These are phyloP conservation scores for Megathymus violae DNA, from an alignment of 1,140 invertebrate species.

Conservation along the genomic window DNA sequence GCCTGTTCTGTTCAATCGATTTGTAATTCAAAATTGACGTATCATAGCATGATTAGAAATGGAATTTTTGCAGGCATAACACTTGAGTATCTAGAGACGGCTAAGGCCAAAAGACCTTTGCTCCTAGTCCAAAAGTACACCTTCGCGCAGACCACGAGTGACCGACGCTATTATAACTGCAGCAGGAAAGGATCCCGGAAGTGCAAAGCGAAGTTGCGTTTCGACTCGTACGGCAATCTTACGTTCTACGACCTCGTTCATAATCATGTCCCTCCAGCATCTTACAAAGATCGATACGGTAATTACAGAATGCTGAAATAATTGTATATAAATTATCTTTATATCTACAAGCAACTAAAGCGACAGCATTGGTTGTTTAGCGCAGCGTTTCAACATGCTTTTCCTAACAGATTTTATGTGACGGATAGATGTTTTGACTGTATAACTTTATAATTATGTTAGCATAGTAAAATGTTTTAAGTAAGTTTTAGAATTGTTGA, in stretches of 20 bases:
- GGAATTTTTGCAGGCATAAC: slow-evolving; percentile 42
- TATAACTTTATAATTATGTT: too few relatives aligned
- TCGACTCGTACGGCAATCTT: slow-evolving; percentile 46
- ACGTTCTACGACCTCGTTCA: slow-evolving; percentile 48
- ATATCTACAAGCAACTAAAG: too few relatives aligned
- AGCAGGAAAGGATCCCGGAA: slow-evolving; percentile 49
- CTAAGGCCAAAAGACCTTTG: slow-evolving; percentile 47
- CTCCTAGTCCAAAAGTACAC: slow-evolving; percentile 51
- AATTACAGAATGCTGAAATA: slow-evolving; percentile 44
- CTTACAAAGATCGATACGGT: slow-evolving; percentile 42
- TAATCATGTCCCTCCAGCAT: slow-evolving; percentile 49
- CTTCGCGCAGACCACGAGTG: slow-evolving; percentile 60
- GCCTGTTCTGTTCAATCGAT: too few relatives aligned
- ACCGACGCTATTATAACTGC: slow-evolving; percentile 63
- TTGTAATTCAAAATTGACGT: too few relatives aligned
- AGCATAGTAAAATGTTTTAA: too few relatives aligned
- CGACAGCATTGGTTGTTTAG: too few relatives aligned
- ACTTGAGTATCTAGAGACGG: slow-evolving; percentile 45
- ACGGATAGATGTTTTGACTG: too few relatives aligned
- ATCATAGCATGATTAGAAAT: too few relatives aligned
- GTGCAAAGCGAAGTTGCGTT: slow-evolving; percentile 54
- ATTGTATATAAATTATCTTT: not conserved
- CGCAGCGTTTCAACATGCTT: too few relatives aligned
- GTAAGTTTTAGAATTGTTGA: too few relatives aligned
- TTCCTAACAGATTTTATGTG: too few relatives aligned